Evolutionary conservation across 2,888 invertebrate species (phyloP).

Genomic region (Enchytraeus crypticus): DNA sequence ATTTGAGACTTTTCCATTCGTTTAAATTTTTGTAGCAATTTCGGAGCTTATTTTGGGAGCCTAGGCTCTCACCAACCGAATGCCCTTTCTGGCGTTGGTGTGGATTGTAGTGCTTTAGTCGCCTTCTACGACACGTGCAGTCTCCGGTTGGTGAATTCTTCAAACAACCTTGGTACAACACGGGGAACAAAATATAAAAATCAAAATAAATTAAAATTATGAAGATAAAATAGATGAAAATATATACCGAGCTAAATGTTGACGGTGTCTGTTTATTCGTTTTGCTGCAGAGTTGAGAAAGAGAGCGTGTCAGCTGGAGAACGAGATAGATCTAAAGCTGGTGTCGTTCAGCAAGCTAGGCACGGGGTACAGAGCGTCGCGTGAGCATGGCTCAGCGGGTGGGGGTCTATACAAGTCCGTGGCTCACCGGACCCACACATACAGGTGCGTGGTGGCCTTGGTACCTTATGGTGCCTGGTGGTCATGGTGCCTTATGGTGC

Average conservation of each 20-base stretch:
- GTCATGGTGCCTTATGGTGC: too few relatives aligned
- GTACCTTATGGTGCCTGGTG: background rate
- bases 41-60: too few relatives aligned
- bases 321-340: constrained; percentile 89
- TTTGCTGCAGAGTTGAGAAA: constrained; percentile 67
- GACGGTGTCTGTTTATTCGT: background rate
- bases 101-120: too few relatives aligned
- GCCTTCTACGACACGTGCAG: too few relatives aligned
- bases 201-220: background rate
- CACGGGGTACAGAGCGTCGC: constrained; percentile 48
- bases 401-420: constrained; percentile 6
- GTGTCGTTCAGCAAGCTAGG: constrained; percentile 91
- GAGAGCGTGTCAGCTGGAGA: constrained; percentile 84
- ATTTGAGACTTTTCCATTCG: too few relatives aligned
- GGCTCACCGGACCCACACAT: constrained; percentile 11
- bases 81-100: too few relatives aligned
- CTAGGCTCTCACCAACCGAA: too few relatives aligned
- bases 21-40: too few relatives aligned
- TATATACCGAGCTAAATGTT: background rate
- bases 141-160: too few relatives aligned
- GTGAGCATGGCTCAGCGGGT: constrained; percentile 9
- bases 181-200: background rate
- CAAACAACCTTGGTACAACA: too few relatives aligned
- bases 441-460: background rate
- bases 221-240: background rate